Evolutionary conservation across 2,797 vertebrate species (phyloP).

Genomic region (Peromyscus eremicus): DNA sequence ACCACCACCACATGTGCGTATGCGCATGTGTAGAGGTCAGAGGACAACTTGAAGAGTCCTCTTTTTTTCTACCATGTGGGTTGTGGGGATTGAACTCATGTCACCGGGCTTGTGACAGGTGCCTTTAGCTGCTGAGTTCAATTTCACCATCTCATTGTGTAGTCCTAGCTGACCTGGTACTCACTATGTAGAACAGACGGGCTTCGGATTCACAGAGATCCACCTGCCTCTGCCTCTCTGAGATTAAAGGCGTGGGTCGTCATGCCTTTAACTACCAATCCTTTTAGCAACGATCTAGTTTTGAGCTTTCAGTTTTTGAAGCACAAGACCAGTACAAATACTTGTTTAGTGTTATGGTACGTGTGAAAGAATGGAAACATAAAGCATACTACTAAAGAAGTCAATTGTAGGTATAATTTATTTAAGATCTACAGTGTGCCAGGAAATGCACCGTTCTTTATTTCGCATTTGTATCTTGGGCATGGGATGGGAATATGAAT

Average conservation of each 20-base stretch:
- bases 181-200: neutral
- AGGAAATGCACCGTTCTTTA: neutral
- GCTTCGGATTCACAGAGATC: neutral
- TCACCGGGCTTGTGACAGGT: neutral
- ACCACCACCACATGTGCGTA: too few relatives aligned
- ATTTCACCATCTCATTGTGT: neutral
- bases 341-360: neutral
- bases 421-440: neutral
- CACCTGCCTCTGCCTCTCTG: neutral
- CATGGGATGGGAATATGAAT: neutral
- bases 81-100: neutral
- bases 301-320: neutral
- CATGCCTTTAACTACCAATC: neutral
- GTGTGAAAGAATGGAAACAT: neutral
- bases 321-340: neutral
- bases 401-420: constrained; percentile 3
- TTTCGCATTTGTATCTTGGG: neutral
- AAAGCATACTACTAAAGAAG: neutral
- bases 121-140: neutral
- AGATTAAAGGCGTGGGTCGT: neutral
- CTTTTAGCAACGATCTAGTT: neutral
- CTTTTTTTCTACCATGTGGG: neutral
- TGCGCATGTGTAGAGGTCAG: neutral
- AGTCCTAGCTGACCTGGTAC: neutral
- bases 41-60: neutral